Base-by-base conservation (phyloP, 1,140 invertebrate species). In the Drosophila sechellia region DNA sequence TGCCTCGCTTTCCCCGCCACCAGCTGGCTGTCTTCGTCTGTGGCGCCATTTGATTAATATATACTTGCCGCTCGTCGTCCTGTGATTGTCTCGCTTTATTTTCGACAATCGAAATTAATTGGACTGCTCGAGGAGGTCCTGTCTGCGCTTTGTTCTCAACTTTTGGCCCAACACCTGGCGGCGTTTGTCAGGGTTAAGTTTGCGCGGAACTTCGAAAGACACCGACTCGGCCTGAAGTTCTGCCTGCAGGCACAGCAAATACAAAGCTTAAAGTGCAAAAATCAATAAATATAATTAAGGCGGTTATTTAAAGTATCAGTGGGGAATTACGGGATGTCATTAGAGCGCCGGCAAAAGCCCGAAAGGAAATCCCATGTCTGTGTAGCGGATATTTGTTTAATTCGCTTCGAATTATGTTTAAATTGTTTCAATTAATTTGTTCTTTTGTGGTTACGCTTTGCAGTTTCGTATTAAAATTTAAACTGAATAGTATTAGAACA, bases 61-160 rank as follows among this genome's bases (percentile, higher is more conserved):
- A 56, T 57, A 61, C 53, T 37, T 31, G n/a, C 45, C 27, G 27
- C 46, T 56, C 42, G 59, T 71, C 71, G 48, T 52, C 22, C 52
- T 46, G 50, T 70, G 64, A 49, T 70, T 70, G 70, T 73, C 61
- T 72, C 74, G 25, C 53, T 69, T 81, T 79, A 66, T 71, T 66
- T 83, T 70, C 57, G 65, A 76, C 80, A 84, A 80, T 72, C 71
- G 49, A 77, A 81, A 79, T 84, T 84, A 84, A 84, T 84, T 84
- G 72, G 61, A 60, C 42, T 42, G 40, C 74, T 57, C 45, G 43
- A 83, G 80, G 58, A 49, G 57, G 42, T 57, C 52, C 54, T 73
- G 55, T 79, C 55, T 46, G 54, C 61, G 43, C 52, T 65, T 76
- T 71, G 43, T 42, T 40, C 22, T 15, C 25, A 76, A 59, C 42